Evolutionary conservation across 2,888 invertebrate species (phyloP), one percentile per base, ranked within the genome.

Genomic region (Argyra leucocephala): DNA sequence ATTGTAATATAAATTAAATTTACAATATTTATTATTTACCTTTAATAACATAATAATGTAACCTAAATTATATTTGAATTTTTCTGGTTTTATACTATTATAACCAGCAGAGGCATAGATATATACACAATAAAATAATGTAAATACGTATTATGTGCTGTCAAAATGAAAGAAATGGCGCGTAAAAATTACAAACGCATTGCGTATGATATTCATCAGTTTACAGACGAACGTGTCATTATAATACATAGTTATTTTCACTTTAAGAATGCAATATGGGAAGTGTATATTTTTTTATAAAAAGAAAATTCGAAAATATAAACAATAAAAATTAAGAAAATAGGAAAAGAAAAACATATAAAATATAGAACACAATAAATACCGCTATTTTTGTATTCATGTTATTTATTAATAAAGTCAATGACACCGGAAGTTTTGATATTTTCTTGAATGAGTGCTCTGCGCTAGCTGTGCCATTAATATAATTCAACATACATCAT

Each of bases 341-440:
- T 48, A 48, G 4, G n/a, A 18, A 18, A 48, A 48, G 2, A 48
- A 48, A 48, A 18, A 18, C 5, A 18, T 48, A 48, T n/a, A 31
- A 31, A 10, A 6, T 18, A 48, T 48, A 18, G 15, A 15, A 15
- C 15, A 48, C 48, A 18, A 48, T 15, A 48, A 48, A 48, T 48
- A 48, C 48, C 48, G 48, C n/a, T 48, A 48, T 48, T 48, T 48
- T 48, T 48, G 18, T 48, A 15, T 48, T 48, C 18, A 18, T 48
- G 48, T 18, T 48, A 48, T 48, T 48, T 18, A 48, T 48, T 48
- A 48, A 48, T 48, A 48, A 48, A 48, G 48, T 48, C 48, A 48
- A 48, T 48, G 48, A 48, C 48, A 48, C 48, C 48, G 48, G 48
- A 48, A 48, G 48, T 48, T 48, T 48, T 48, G 9, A 18, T 48